Percentiles rank a stretch among this genome's conserved stretches.
phyloP scores from a whole-genome alignment of 2,113 vertebrate genomes.

The Macroglossus sobrinus region DNA sequence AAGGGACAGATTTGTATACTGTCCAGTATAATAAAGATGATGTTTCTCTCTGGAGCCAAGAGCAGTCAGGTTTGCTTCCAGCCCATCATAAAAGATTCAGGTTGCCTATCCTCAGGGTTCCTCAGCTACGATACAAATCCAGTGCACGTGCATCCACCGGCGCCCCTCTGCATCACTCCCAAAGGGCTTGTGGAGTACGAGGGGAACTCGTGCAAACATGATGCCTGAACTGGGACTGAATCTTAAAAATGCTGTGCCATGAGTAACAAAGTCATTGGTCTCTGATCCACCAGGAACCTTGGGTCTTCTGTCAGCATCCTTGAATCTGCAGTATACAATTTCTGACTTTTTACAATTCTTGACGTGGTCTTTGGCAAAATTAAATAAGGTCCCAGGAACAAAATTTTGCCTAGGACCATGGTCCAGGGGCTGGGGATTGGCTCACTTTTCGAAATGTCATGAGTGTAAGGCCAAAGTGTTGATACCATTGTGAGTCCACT shows the following conservation, averaged over 20 bases:
- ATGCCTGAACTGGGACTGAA: neutral
- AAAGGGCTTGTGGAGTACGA: neutral
- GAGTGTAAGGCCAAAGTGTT: neutral
- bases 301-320: neutral
- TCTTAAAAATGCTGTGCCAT: neutral
- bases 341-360: neutral
- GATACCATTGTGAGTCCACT: neutral
- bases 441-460: neutral
- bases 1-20: neutral
- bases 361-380: neutral
- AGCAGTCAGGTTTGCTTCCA: neutral
- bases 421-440: neutral
- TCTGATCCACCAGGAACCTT: neutral
- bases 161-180: neutral
- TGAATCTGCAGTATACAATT: neutral
- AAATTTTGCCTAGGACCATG: neutral
- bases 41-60: neutral
- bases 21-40: neutral
- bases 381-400: neutral
- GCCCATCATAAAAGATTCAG: neutral
- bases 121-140: neutral
- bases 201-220: neutral
- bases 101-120: neutral
- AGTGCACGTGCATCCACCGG: fast-evolving
- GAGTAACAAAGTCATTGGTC: neutral